Base-by-base conservation (phyloP, 2,888 invertebrate species). In the Tubulanus polymorphus region DNA sequence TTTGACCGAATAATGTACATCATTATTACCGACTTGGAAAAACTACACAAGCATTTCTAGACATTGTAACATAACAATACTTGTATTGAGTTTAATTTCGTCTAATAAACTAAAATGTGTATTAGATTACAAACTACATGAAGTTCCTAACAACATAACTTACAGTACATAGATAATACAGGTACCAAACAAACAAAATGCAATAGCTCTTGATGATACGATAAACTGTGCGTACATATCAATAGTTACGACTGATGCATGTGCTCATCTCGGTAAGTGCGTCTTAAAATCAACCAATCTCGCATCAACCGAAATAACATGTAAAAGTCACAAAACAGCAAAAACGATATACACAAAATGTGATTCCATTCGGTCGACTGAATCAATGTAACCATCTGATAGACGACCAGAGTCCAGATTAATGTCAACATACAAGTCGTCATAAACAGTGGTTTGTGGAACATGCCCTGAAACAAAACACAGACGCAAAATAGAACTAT, bases 291-390 rank as follows among this genome's bases (percentile, higher is more conserved):
- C 3, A 93, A 81, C 73, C 89, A 91, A 79, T 94, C 93, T 45
- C 95, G 84, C 29, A 88, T 83, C 64, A 94, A 83, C 80, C 93
- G 92, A 78, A 93, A 96, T 46, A 96, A 83, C 0, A 92, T 89
- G 72, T 90, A 89, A 80, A 94, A 93, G 79, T 94, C 95, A 61
- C 90, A 90, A 73, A 93, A 88, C 32, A 94, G 84, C 48, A 96
- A 82, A 57, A 93, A 84, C 3, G 91, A 86, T 68, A 93, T 84
- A 1, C 94, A 90, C 48, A 95, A 78, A 58, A 93, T 86, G 75
- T 92, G 89, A 81, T 94, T 91, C 96, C 96, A 97, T 67, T 93
- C 89, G 37, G 86, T 84, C 18, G 89, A 87, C 62, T 89, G 85
- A 66, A 90, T 84, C 12, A 96, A 81, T 30, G 92, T 82, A 52